Evolutionary conservation across 2,113 vertebrate genomes (phyloP).

Genomic region (Sapayoa aenigma): DNA sequence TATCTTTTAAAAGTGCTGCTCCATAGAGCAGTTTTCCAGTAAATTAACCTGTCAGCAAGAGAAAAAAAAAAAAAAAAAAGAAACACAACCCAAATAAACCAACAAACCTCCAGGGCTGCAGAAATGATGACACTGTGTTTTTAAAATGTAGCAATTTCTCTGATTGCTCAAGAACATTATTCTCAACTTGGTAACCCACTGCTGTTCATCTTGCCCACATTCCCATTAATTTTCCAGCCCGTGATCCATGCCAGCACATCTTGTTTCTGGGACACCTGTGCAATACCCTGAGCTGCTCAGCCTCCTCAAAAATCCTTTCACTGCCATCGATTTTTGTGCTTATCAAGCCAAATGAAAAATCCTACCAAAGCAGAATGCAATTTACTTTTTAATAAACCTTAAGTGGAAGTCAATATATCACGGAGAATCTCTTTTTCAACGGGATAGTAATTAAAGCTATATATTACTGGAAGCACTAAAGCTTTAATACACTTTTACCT

Average conservation of each 20-base stretch:
- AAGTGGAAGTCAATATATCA: background rate
- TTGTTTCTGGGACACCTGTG: background rate
- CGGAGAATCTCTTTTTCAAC: background rate
- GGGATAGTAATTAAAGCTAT: conserved; percentile 13
- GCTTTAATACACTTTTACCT: background rate
- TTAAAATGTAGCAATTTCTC: background rate
- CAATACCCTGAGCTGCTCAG: background rate
- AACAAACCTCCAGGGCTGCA: background rate
- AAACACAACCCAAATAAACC: background rate
- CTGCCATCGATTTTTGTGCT: background rate
- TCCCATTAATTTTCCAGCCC: background rate
- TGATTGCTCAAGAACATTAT: background rate
- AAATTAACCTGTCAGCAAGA: background rate
- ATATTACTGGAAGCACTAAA: background rate
- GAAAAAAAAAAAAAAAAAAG: background rate
- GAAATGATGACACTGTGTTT: accelerated
- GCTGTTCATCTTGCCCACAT: background rate
- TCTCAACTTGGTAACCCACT: background rate
- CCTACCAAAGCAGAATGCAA: background rate
- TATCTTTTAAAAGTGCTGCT: background rate
- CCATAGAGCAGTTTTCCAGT: background rate
- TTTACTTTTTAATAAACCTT: conserved; percentile 17
- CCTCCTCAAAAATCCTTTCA: background rate
- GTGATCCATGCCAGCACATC: background rate
- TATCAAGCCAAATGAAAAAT: background rate